phyloP scores from a whole-genome alignment of 2,113 vertebrate species.

The Psilopsiagon aymara region DNA sequence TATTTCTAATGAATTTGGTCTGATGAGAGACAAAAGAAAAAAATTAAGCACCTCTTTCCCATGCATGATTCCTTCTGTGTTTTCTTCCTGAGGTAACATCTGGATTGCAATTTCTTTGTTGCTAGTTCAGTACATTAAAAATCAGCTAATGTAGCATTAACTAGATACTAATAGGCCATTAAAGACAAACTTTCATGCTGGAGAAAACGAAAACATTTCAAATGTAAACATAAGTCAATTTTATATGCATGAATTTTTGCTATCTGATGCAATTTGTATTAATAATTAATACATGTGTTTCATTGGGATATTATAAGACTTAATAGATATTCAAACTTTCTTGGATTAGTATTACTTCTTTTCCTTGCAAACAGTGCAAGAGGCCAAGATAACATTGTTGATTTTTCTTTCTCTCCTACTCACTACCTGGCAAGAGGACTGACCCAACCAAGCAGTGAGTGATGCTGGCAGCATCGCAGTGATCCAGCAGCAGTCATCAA shows the following conservation, averaged over 20 bases:
- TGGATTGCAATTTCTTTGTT: constrained; percentile 4
- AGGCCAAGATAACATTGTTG: neutral
- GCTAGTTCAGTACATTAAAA: constrained; percentile 4
- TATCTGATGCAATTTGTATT: constrained; percentile 28
- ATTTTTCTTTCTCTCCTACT: neutral
- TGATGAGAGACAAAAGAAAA: neutral
- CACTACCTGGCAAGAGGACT: neutral
- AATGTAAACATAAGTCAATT: constrained; percentile 37
- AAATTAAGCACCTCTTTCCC: neutral
- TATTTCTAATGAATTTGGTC: neutral
- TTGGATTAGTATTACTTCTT: neutral
- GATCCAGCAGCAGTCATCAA: neutral
- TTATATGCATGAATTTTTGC: constrained; percentile 1
- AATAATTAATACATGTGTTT: constrained; percentile 47
- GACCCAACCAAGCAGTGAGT: neutral
- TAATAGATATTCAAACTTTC: neutral
- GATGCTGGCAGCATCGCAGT: neutral
- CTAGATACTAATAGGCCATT: constrained; percentile 39
- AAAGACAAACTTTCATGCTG: constrained; percentile 10
- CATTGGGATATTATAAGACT: neutral
- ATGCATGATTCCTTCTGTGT: neutral
- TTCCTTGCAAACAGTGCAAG: neutral
- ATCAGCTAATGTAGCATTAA: constrained; percentile 45
- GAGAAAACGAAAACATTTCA: constrained; percentile 5
- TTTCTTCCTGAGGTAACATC: constrained; percentile 27